Evolutionary conservation across 64 coral and sea anemone species (phyloP), one percentile per base, ranked within the genome.

Genomic region (Acropora yongei): DNA sequence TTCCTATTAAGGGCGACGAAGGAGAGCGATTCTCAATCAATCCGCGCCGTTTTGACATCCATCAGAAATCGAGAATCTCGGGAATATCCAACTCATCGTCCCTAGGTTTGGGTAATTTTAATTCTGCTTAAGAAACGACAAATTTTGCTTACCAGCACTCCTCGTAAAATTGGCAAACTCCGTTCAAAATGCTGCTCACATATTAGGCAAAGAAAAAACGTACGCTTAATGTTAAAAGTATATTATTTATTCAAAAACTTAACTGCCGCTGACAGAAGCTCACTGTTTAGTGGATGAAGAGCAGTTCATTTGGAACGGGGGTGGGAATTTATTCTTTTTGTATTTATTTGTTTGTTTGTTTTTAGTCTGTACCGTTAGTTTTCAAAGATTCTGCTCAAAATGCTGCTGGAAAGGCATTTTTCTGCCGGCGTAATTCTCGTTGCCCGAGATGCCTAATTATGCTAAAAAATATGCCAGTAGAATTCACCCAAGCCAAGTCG

Each of bases 191-290:
- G 41, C 74, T 76, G 74, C 74, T 76, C 74, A 41, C 74, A 76
- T 43, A 44, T 76, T 76, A 76, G 41, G 74, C 74, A 44, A 7
- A 76, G 74, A 76, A 5, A 44, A 76, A 3, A 76, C 74, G 39
- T 42, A 76, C 74, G 74, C 74, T 76, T 76, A 76, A 76, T 76
- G 74, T 76, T 76, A 76, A 76, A 76, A 76, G 2, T 76, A 75
- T 75, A 76, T 76, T 76, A 76, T 76, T 76, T 76, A 76, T 76
- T 76, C 74, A 44, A 76, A 76, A 76, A 76, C 74, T 76, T 47
- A 78, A 78, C 44, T 78, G 75, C 75, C 75, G 75, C 75, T 47
- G 43, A 78, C 74, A 78, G 75, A 78, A 78, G 75, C 44, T 78
- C 13, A 49, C 75, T 78, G 75, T 78, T 78, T 78, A 78, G 75